Base-by-base conservation (phyloP, 2,888 invertebrate species). In the Conus canariensis region DNA sequence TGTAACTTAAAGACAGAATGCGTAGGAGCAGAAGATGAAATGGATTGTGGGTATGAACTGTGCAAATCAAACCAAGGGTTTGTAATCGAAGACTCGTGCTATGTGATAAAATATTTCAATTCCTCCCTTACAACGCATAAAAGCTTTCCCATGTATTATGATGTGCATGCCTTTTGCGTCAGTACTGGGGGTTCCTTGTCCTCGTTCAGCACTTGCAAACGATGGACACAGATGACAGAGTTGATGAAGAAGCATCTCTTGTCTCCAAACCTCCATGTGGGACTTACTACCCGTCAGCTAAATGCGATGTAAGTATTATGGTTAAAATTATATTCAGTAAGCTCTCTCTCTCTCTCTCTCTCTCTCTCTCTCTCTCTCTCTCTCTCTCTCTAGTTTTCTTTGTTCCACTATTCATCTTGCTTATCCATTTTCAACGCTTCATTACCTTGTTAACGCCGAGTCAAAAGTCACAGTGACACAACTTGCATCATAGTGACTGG, bases 1-100 rank as follows among this genome's bases (percentile, higher is more conserved):
- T 85, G 85, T 59, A 85, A 85, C 85, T 59, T 85, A 14, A 85
- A 59, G 16, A 85, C 85, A 25, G 10, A 85, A n/a, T 85, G 85
- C 59, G 59, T 6, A 19, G 85, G 85, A 1, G 85, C n/a, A 0
- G 85, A 85, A 25, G 85, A 85, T n/a, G 85, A 85, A 25, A 45
- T 22, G 22, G 85, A 59, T 8, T 85, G 85, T 25, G 59, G 59
- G 22, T 85, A 85, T n/a, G 56, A 82, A 82, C 82, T 16, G 56
- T 82, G 82, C 56, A 22, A 56, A 16, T 82, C 56, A 5, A 16
- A 16, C 3, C 82, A 56, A 82, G 82, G 82, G 5, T 82, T 82
- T 56, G 8, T 45, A 8, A 19, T 82, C 4, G 82, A 82, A 19
- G 56, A 12, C 56, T 45, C 82, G 45, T 82, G 82, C 56, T 82